phyloP scores from a whole-genome alignment of 1,140 invertebrate genomes.

The Paraescarpia echinospica region DNA sequence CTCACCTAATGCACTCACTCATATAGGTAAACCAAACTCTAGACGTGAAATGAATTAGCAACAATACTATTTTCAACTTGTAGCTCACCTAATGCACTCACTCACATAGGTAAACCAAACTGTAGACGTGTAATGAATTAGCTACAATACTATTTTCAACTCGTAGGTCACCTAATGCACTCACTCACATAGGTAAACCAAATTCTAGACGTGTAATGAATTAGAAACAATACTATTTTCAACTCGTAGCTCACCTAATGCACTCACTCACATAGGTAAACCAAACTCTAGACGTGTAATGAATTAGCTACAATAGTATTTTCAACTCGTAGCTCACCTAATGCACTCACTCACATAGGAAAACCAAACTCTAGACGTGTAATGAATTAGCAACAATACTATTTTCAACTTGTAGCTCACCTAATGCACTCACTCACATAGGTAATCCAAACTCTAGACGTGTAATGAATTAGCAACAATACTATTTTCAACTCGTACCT shows the following conservation, averaged over 20 bases:
- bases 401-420: background rate
- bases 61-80: background rate
- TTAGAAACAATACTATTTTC: background rate
- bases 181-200: background rate
- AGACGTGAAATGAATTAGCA: background rate
- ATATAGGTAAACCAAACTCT: background rate
- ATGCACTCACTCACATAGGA: background rate
- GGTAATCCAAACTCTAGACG: background rate
- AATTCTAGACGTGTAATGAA: background rate
- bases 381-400: background rate
- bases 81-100: background rate
- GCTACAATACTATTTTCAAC: background rate
- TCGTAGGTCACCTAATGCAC: background rate
- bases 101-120: background rate
- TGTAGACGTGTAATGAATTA: background rate
- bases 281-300: background rate
- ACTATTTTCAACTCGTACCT: background rate
- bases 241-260: background rate
- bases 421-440: background rate
- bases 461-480: background rate
- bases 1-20: background rate
- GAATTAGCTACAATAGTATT: background rate
- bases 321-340: background rate
- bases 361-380: background rate
- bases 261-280: background rate